Evolutionary conservation across 2,797 vertebrate genomes (phyloP), one percentile per base, ranked within the genome.

Genomic region (Cirrhinus mrigala): DNA sequence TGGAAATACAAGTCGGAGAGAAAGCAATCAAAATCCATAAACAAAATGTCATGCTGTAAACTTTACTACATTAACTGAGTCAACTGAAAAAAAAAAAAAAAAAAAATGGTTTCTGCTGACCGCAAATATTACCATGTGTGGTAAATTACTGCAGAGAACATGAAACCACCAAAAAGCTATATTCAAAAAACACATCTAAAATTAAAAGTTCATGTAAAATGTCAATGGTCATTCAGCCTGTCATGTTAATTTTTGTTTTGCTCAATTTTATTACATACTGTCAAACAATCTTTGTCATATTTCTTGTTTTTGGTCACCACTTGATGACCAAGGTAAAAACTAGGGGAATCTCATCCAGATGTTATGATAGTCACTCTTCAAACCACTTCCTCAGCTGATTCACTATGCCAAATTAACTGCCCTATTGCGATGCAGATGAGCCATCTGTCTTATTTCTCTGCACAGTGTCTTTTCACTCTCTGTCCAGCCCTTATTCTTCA

Each of bases 361-460:
- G 54, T 58, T 20, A 2, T 9, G 12, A 33, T 22, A 60, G 11
- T 14, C 16, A 16, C n/a, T n/a, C 9, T 79, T 62, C 40, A 48
- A 68, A 68, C 29, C 62, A 48, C 27, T n/a, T 15, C 29, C 66
- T 70, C 18, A 56, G 70, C 46, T 33, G 48, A 20, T 18, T 68
- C 46, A 20, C 62, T 20, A 80, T 37, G 79, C 18, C 16, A 80
- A 50, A 27, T 18, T 66, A 80, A 68, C 78, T 4, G 1, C 56
- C 52, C 76, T 54, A n/a, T 78, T 40, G n/a, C 3, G 20, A 79
- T 64, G 58, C 27, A 79, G 40, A 79, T 64, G 60, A 62, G 33
- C 76, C 76, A 62, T 79, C 37, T 46, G 76, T 62, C 24, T 11
- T 20, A n/a, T 64, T 64, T 66, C 58, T 29, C 6, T 7, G 9